Base-by-base conservation (phyloP, 2,113 vertebrate genomes). In the Melanerpes aurifrons region DNA sequence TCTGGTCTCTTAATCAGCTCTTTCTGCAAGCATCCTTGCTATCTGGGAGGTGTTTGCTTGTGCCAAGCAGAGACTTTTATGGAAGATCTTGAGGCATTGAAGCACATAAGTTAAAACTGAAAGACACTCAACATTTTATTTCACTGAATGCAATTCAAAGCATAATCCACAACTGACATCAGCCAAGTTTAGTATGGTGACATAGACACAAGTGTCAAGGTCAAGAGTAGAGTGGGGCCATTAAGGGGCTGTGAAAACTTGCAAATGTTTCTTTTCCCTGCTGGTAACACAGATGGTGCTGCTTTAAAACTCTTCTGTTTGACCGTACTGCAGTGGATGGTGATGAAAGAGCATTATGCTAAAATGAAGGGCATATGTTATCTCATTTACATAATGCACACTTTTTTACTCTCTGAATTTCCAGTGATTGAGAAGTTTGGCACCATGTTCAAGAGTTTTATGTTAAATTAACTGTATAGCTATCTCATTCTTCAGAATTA, bases 221-320 rank as follows among this genome's bases (percentile, higher is more conserved):
- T 86, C 59, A 77, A 40, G 17, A 93, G 61, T 22, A 31, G 64
- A 90, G 9, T 25, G 31, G 21, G 48, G 50, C 43, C 20, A 35
- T 81, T 67, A 59, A 93, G 31, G 18, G 32, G 76, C 76, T 89
- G 61, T 70, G 73, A 83, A 83, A 82, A 90, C 32, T 92, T 69
- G 56, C 50, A 82, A 78, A 72, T 40, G 43, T 16, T 8, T 47
- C 75, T 83, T 86, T 88, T 31, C 28, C 43, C 80, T 75, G 58
- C 43, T 78, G 57, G 28, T 90, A 81, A 70, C 19, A 50, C 47
- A 90, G 53, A 86, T 32, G 19, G 73, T 86, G 66, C 47, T 80
- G 8, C 59, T 94, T 87, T 22, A 74, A 48, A 79, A 37, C 28
- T 43, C 4, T 91, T 68, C 56, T 58, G 9, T 67, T 68, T 77